phyloP scores from a whole-genome alignment of 1,140 invertebrate species.

The Yoshiicerus persimilis region DNA sequence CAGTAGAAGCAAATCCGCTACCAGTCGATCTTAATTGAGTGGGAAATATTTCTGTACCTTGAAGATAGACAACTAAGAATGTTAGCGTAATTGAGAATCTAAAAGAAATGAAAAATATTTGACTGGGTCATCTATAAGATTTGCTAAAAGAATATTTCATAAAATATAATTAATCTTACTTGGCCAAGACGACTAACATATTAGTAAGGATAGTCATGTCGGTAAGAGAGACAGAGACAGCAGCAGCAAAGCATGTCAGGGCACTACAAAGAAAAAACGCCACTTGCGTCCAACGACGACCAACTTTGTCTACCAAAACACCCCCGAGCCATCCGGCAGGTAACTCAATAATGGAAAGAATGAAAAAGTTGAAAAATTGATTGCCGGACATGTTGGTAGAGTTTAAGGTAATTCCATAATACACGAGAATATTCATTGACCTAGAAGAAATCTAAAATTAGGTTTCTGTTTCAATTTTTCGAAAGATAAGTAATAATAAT shows the following conservation, averaged over 20 bases:
- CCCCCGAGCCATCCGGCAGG: conserved; percentile 54
- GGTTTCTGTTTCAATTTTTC: not conserved
- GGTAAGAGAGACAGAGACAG: not conserved
- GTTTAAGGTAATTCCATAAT: conserved; percentile 64
- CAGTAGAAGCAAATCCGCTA: conserved; percentile 63
- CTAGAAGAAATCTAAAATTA: conserved; percentile 52
- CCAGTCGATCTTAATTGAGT: conserved; percentile 67
- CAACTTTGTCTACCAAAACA: conserved; percentile 32
- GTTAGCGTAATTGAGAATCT: conserved; percentile 52
- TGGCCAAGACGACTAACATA: conserved; percentile 38
- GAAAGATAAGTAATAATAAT: not conserved
- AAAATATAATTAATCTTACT: conserved; percentile 43
- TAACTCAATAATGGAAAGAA: conserved; percentile 64
- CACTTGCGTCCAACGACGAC: conserved; percentile 40
- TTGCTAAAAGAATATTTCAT: not conserved
- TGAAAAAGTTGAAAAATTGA: conserved; percentile 69
- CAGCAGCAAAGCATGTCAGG: conserved; percentile 23
- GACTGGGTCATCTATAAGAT: not conserved
- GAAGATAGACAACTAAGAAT: conserved; percentile 55
- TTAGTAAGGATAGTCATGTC: not conserved
- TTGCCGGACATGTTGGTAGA: conserved; percentile 65
- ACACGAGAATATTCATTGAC: conserved; percentile 61
- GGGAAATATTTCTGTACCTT: conserved; percentile 68
- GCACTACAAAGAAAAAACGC: conserved; percentile 23
- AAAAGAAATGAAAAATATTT: not conserved